Base-by-base conservation (phyloP, 2,797 vertebrate species). In the Hydrophis major region DNA sequence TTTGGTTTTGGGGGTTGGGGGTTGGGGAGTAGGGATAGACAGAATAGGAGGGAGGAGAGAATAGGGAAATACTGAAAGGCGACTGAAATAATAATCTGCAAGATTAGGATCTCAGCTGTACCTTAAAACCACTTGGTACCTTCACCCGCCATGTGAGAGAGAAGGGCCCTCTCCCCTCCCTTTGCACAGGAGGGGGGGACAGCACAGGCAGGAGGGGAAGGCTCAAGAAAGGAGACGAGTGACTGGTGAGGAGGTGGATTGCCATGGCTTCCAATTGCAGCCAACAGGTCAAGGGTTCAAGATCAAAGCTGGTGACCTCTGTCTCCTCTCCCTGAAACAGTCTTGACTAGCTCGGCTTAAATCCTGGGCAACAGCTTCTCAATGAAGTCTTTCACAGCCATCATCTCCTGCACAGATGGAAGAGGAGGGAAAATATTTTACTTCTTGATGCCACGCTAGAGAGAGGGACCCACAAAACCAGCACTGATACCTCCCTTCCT, bases 311-410 rank as follows among this genome's bases (percentile, higher is more conserved):
- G 96, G 97, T 94, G 94, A 96, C 97, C 97, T 94, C 98, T 96
- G 92, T 94, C 74, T 7, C 98, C 98, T 97, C 97, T 97, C 96
- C 97, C 97, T 93, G 59, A 93, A 87, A 97, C 97, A 97, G 97
- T 96, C 97, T 92, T 96, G 96, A 92, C 56, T 53, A 74, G 93
- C 94, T 96, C 89, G 27, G 53, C 98, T 99, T 98, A 99, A 98
- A 99, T 98, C 93, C 98, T 98, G 96, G 99, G 99, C 97, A 99
- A 97, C 96, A 99, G 96, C 97, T 99, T 99, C 98, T 99, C 98
- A 55, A 99, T 98, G 98, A 99, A 99, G 94, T 99, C 98, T 98
- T 99, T 99, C 98, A 99, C 99, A 6, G 97, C 98, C 90, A 97
- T 97, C 99, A 99, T 99, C 98, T 99, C 99, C 99, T 99, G 98